Base-by-base conservation (phyloP, 2,888 invertebrate genomes). In the Platycnemis pennipes region DNA sequence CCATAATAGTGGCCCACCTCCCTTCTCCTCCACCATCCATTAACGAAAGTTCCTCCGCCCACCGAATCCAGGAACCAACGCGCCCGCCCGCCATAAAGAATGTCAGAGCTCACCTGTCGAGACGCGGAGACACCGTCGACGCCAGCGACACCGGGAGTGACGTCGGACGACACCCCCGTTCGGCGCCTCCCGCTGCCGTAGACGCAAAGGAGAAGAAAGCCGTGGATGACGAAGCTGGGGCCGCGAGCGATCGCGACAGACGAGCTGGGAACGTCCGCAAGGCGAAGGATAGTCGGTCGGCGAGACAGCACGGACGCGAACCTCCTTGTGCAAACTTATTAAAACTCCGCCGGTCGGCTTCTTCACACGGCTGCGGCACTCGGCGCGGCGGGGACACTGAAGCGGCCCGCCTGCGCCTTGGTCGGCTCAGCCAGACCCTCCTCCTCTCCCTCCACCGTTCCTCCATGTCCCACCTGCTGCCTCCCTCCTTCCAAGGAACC, bases 401-500 rank as follows among this genome's bases (percentile, higher is more conserved):
- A 37, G 77, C 22, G 8, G 37, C n/a, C 87, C 44, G 46, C 87
- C 46, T 44, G 26, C 46, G 19, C 19, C 42, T 37, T 45, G 26
- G 2, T 26, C n/a, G 4, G 46, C 87, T n/a, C 42, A 37, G 16
- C 53, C 53, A 19, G n/a, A n/a, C 5, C 53, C 16, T 91, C 63
- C n/a, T 13, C 44, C n/a, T 37, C 89, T 11, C 42, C 87, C 45
- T 26, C 87, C 87, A 16, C 45, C 44, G 22, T 44, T 26, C 87
- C 87, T 87, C 26, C 7, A 7, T n/a, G 45, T 87, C 91, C 53
- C 77, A 37, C 63, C 91, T 42, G 42, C 56, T n/a, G 42, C 56
- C n/a, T 42, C 89, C 63, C 91, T 53, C 91, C 91, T 77, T 63
- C 63, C 91, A 42, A 26, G 37, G 56, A 46, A 56, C 53, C 31